Evolutionary conservation across 2,113 vertebrate species (phyloP).

Genomic region (Pyrgilauda ruficollis): DNA sequence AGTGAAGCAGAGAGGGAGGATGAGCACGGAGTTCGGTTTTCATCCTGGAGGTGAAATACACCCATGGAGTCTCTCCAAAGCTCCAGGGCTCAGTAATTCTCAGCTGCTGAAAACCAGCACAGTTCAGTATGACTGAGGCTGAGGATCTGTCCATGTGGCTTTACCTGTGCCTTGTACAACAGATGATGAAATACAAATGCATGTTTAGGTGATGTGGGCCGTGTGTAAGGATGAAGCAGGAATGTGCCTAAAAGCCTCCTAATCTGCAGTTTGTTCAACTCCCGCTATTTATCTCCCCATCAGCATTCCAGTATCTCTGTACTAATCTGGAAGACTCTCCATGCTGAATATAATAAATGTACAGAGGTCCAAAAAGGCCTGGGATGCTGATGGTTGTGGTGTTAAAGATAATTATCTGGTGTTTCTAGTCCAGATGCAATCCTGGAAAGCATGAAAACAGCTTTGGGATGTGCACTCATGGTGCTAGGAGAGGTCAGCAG

Average conservation of each 20-base stretch:
- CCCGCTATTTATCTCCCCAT: neutral
- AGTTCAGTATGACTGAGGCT: neutral
- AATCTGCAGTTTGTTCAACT: neutral
- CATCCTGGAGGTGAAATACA: neutral
- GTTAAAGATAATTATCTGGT: neutral
- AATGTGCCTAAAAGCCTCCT: neutral
- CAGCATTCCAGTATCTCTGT: neutral
- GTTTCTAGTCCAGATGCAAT: neutral
- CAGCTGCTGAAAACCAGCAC: neutral
- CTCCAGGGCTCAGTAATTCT: neutral
- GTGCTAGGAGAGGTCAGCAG: neutral
- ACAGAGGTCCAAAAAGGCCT: neutral
- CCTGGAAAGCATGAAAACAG: neutral
- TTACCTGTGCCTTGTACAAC: neutral
- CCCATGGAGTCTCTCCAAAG: neutral
- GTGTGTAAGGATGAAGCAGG: neutral
- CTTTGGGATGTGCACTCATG: neutral
- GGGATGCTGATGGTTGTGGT: neutral
- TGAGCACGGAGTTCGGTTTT: neutral
- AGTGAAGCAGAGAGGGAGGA: neutral
- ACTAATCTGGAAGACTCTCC: neutral
- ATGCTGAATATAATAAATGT: conserved; percentile 1
- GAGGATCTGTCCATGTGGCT: neutral
- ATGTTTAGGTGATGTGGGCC: neutral
- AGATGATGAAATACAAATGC: neutral